Conservation (phyloP, 2,113 vertebrate genomes). For the Otolemur garnettii region DNA sequence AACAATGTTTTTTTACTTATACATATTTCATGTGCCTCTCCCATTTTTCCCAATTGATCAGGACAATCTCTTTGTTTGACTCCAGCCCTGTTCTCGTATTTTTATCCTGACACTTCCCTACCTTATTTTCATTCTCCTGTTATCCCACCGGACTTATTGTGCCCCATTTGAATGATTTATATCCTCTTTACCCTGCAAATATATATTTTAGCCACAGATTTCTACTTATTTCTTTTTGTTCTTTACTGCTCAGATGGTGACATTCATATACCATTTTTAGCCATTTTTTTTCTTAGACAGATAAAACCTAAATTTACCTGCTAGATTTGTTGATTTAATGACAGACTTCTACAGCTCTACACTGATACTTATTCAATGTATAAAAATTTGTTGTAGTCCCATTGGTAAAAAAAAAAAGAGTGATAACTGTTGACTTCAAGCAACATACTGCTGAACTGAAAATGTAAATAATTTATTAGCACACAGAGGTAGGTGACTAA, state of each 20-base stretch:
- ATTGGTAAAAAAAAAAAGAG: neutral
- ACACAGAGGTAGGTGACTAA: neutral
- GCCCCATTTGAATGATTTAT: conserved; percentile 38
- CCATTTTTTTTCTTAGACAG: conserved; percentile 56
- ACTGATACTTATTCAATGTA: conserved; percentile 44
- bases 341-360: neutral
- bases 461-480: conserved; percentile 40
- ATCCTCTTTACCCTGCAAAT: conserved; percentile 30
- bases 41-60: neutral
- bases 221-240: neutral
- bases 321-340: conserved; percentile 65
- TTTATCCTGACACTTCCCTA: neutral
- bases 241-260: conserved; percentile 67
- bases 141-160: conserved; percentile 36
- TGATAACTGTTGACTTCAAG: neutral
- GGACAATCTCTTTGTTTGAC: neutral
- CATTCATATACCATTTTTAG: neutral
- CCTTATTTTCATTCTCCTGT: conserved; percentile 55
- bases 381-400: conserved; percentile 12
- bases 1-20: neutral
- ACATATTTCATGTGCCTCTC: neutral
- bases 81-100: neutral
- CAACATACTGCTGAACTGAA: neutral
- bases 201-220: neutral
- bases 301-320: conserved; percentile 64